Evolutionary conservation across 2,797 vertebrate species (phyloP).

Genomic region (Iguana delicatissima): DNA sequence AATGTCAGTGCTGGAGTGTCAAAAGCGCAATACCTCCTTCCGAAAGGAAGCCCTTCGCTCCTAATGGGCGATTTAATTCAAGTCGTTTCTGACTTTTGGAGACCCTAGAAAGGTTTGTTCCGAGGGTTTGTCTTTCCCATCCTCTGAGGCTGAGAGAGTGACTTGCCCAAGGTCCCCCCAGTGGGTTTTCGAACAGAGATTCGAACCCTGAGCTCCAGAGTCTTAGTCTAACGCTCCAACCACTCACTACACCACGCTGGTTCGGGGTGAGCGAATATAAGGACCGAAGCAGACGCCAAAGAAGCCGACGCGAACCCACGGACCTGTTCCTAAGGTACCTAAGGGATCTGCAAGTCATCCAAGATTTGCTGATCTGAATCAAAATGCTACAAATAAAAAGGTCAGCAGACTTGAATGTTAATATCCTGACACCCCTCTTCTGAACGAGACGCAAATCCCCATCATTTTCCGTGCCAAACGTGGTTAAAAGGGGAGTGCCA

Average conservation of each 20-base stretch:
- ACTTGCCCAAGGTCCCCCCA: no score
- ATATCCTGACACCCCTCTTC: not conserved
- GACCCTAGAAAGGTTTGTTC: no score
- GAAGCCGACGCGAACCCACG: rapidly evolving
- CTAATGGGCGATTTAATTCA: no score
- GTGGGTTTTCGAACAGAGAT: no score
- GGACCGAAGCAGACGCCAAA: not conserved
- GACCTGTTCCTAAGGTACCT: not conserved
- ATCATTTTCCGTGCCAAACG: not conserved
- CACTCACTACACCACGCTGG: no score
- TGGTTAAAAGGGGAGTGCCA: not conserved
- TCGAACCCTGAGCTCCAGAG: no score
- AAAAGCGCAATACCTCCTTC: not conserved
- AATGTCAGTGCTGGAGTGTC: not conserved
- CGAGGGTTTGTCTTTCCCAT: no score
- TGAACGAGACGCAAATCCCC: not conserved
- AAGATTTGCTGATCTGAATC: not conserved
- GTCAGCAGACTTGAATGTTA: not conserved
- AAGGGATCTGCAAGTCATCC: not conserved
- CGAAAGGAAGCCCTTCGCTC: not conserved
- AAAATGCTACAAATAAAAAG: not conserved
- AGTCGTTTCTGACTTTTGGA: no score
- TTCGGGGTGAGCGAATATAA: not conserved
- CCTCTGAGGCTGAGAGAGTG: no score
- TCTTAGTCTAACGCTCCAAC: no score